These are phyloP conservation scores for Drosophila kikkawai DNA, from an alignment of 1,140 invertebrate species.

Conservation along the genomic window DNA sequence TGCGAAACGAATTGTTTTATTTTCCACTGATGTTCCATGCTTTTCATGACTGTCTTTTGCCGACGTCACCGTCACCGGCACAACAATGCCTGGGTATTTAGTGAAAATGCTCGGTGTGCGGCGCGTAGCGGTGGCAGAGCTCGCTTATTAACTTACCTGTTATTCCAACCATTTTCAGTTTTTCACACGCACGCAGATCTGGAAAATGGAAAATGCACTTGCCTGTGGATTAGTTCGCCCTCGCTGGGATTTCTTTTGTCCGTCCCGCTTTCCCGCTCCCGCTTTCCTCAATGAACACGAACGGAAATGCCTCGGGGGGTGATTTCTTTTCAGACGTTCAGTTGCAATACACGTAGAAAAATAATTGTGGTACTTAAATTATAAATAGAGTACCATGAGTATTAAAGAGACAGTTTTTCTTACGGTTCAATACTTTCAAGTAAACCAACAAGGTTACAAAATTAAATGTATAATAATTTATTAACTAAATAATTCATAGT, in stretches of 20 bases:
- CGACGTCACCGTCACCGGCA: conserved; percentile 43
- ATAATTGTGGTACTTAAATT: background rate
- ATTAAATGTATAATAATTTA: background rate
- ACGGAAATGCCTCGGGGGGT: conserved; percentile 72
- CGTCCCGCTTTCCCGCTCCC: conserved; percentile 18
- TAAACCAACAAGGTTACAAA: background rate
- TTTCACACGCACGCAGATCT: conserved; percentile 69
- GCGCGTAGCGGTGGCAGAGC: conserved; percentile 29
- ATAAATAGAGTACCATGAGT: background rate
- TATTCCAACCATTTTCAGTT: conserved; percentile 69
- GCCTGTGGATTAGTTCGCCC: conserved; percentile 63
- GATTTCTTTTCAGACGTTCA: conserved; percentile 38
- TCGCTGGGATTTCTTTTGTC: conserved; percentile 50
- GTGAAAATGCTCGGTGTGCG: conserved; percentile 69
- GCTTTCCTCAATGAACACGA: conserved; percentile 62
- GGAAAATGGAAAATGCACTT: conserved; percentile 72
- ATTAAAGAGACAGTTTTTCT: background rate
- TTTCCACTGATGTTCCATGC: conserved; percentile 11
- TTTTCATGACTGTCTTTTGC: conserved; percentile 22
- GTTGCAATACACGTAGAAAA: conserved; percentile 4
- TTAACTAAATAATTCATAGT: too few species aligned
- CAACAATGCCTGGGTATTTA: conserved; percentile 71
- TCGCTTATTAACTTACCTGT: conserved; percentile 80
- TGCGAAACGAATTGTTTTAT: conserved; percentile 29
- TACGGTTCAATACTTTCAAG: background rate